A percentile compares a stretch with the other conserved stretches of the same genome.
Evolutionary conservation across 2,113 vertebrate genomes (phyloP).

Genomic region (Eulacestoma nigropectus): DNA sequence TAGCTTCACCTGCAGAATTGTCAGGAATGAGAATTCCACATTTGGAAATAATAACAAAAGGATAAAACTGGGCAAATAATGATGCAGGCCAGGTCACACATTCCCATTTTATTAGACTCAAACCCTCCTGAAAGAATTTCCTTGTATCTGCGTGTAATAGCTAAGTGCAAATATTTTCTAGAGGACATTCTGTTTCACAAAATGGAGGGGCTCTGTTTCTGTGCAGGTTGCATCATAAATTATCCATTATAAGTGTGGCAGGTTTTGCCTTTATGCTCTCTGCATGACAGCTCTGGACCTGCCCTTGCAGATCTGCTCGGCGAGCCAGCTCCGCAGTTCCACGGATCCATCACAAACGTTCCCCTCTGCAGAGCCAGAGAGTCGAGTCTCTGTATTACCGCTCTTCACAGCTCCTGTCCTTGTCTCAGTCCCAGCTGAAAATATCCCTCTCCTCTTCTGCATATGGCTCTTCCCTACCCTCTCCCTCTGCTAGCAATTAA

Average conservation of each 20-base stretch:
- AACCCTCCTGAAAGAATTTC: slow-evolving; percentile 50
- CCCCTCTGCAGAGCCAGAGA: neutral
- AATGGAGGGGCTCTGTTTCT: slow-evolving; percentile 23
- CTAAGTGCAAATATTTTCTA: slow-evolving; percentile 44
- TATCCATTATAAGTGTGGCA: neutral
- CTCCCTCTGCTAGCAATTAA: slow-evolving; percentile 5
- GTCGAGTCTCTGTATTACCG: rapidly evolving
- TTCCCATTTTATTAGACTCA: slow-evolving; percentile 60
- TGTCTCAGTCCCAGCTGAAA: neutral
- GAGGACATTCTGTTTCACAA: slow-evolving; percentile 57
- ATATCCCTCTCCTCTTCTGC: neutral
- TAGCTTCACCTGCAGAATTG: slow-evolving; percentile 45
- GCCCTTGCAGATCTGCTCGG: neutral
- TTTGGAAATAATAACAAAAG: slow-evolving; percentile 68
- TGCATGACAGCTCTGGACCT: neutral
- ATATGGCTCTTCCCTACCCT: neutral
- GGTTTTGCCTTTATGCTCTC: neutral
- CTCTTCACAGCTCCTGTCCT: neutral
- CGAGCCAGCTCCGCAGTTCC: neutral
- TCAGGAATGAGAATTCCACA: slow-evolving; percentile 51
- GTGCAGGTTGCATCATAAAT: slow-evolving; percentile 13
- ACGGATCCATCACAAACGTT: neutral
- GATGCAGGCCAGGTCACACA: slow-evolving; percentile 58
- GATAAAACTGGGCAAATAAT: slow-evolving; percentile 56
- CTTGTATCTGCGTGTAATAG: slow-evolving; percentile 37